phyloP scores from a whole-genome alignment of 2,797 vertebrate species.

The Anabas testudineus region DNA sequence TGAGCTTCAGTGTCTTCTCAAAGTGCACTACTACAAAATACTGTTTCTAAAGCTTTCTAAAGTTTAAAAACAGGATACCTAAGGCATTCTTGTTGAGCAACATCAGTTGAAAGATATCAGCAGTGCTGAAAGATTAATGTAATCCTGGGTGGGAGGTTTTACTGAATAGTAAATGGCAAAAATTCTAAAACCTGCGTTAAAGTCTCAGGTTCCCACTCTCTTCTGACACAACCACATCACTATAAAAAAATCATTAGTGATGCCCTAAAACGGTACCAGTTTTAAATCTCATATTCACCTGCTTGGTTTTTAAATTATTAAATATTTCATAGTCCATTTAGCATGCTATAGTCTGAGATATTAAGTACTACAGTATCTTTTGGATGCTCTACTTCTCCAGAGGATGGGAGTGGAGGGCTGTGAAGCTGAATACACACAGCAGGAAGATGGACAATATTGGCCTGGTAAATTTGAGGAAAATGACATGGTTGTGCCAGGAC shows the following conservation, averaged over 20 bases:
- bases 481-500: not conserved
- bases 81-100: conserved; percentile 6
- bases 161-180: not conserved
- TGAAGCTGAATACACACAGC: not conserved
- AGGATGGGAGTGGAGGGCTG: conserved; percentile 2
- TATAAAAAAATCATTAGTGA: not conserved
- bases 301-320: not conserved
- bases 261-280: conserved; percentile 1
- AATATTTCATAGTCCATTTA: not conserved
- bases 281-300: not conserved
- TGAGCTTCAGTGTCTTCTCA: not conserved
- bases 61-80: conserved; percentile 1
- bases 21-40: not conserved
- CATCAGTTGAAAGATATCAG: not conserved
- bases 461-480: not conserved
- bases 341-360: no score
- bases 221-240: not conserved
- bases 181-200: not conserved
- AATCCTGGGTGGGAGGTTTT: not conserved
- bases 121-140: not conserved
- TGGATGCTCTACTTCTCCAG: not conserved
- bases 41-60: not conserved
- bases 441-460: not conserved
- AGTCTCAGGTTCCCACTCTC: not conserved
- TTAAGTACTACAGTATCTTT: not conserved